These are phyloP conservation scores for Albula glossodonta DNA, from an alignment of 2,113 vertebrate genomes.

Conservation along the genomic window DNA sequence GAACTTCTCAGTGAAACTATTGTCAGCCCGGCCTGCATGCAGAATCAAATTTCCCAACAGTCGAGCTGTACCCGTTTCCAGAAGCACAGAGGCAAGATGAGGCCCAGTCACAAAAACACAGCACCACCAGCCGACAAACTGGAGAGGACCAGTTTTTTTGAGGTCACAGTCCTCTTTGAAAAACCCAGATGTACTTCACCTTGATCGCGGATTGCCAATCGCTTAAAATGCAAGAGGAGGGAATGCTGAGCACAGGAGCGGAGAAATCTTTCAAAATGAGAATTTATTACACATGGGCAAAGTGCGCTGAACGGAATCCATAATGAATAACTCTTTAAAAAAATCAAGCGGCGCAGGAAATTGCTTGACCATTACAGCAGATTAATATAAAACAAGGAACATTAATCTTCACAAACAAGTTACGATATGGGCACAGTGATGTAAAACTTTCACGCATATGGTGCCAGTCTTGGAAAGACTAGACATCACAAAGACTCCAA, in stretches of 20 bases:
- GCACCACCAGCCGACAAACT: not conserved
- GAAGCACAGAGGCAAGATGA: not conserved
- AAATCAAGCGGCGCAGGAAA: not conserved
- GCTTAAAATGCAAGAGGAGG: not conserved
- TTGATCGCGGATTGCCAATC: not conserved
- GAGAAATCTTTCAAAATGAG: not conserved
- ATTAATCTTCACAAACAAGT: not conserved
- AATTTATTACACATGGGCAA: not conserved
- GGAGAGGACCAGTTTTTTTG: not conserved
- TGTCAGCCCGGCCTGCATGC: not conserved
- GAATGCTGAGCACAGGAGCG: not conserved
- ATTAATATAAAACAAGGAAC: not conserved
- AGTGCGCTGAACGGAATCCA: not conserved
- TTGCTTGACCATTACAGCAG: not conserved
- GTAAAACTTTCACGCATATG: not conserved
- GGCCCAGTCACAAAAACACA: not conserved
- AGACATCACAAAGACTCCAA: not conserved
- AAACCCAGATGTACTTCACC: not conserved
- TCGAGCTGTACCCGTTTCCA: not conserved
- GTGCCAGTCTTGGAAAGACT: not conserved
- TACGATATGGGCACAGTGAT: not conserved
- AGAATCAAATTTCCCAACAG: slow-evolving; percentile 2
- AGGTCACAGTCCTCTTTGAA: not conserved
- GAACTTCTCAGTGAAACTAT: not conserved
- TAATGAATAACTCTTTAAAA: not conserved